Evolutionary conservation across 2,113 vertebrate genomes (phyloP), one percentile per base, ranked within the genome.

Genomic region (Meriones unguiculatus): DNA sequence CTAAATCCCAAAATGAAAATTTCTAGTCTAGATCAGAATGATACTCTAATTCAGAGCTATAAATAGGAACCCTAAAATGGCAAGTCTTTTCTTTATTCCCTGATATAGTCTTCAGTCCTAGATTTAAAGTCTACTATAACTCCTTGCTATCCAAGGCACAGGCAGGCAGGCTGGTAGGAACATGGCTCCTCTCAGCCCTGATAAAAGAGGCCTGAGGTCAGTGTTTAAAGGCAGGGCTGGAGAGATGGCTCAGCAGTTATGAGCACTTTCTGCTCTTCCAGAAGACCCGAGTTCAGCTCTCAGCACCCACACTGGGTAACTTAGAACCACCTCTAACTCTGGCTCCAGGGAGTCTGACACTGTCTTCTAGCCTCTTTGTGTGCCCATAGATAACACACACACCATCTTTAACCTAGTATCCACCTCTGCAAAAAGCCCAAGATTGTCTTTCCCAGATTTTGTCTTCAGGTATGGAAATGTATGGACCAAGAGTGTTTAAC

Each of bases 1-100:
- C 22, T 46, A 90, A 69, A 17, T 52, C 87, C 82, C 86, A 35
- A 84, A n/a, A 41, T 92, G 62, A 57, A 22, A 57, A 11, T 92
- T 95, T 93, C 57, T 14, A 80, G 59, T 41, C 24, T 76, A 84
- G 86, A 77, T 17, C 70, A 92, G 32, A 90, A 84, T 57, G 87
- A 46, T 32, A 65, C 62, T 46, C 25, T 65, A 85, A 85, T 64
- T 65, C 38, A 30, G 59, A 65, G 59, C 8, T 85, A 30, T 64
- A 28, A 85, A 46, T 64, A 46, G 25, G 25, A 64, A 85, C 38
- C 8, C 4, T 65, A 62, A 64, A 46, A 85, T 46, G 13, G 30
- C 38, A 30, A 65, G 14, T 24, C 38, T 69, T 86, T 86, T 6
- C 14, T 6, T 46, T n/a, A 28, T 32, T 14, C 25, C 28, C 38